Evolutionary conservation across 2,113 vertebrate genomes (phyloP).

Genomic region (Hipposideros armiger): DNA sequence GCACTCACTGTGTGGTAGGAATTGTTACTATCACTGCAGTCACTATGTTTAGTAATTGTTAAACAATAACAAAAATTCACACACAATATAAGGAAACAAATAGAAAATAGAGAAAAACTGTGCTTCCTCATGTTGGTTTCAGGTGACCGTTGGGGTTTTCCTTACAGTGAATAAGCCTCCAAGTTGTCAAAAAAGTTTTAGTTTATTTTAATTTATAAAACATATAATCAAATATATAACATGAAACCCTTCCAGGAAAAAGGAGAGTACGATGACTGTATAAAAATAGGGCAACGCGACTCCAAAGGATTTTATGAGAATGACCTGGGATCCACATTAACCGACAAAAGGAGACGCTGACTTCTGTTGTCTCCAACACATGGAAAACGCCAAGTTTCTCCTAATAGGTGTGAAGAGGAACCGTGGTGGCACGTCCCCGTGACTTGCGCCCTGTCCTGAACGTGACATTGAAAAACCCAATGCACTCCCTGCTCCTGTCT

Average conservation of each 20-base stretch:
- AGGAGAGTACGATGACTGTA: not conserved
- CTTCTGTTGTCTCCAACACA: not conserved
- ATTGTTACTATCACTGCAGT: no score
- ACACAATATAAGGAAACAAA: not conserved
- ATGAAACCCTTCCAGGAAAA: not conserved
- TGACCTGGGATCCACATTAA: not conserved
- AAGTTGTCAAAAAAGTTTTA: not conserved
- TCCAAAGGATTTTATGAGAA: not conserved
- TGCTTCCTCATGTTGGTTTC: not conserved
- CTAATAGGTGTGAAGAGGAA: not conserved
- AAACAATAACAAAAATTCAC: not conserved
- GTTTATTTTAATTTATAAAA: not conserved
- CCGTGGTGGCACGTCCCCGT: rapidly evolving
- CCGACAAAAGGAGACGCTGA: not conserved
- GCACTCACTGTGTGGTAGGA: not conserved
- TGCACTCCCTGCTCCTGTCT: rapidly evolving
- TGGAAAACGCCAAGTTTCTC: not conserved
- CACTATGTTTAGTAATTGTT: not conserved
- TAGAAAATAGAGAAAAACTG: not conserved
- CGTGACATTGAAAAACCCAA: rapidly evolving
- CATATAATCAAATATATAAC: not conserved
- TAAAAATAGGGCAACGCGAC: not conserved
- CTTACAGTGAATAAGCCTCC: not conserved
- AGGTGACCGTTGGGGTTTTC: not conserved
- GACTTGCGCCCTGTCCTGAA: not conserved